phyloP scores from a whole-genome alignment of 2,888 invertebrate species.

The Sclerodermus sp. region DNA sequence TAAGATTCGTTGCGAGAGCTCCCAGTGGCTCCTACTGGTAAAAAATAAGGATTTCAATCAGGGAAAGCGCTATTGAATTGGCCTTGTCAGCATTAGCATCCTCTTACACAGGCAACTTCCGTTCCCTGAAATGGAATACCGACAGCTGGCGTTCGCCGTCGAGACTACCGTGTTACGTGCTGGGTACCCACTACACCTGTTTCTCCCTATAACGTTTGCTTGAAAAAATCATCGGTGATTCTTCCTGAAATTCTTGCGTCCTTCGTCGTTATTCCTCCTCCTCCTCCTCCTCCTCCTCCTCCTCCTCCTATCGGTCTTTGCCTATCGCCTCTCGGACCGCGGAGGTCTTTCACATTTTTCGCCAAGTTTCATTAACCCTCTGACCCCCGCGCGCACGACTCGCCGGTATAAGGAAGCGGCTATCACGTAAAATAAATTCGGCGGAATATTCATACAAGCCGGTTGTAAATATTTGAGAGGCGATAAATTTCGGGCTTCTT shows the following conservation, averaged over 20 bases:
- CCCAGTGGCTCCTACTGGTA: no score
- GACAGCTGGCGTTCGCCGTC: constrained; percentile 42
- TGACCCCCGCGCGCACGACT: constrained; percentile 31
- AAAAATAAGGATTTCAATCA: no score
- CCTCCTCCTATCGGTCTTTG: no score
- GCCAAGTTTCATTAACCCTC: constrained; percentile 46
- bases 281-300: no score
- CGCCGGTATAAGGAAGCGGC: constrained; percentile 42
- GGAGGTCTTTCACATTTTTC: constrained; percentile 39
- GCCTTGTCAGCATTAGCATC: constrained; percentile 25
- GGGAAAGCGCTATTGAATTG: no score
- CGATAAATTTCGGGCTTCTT: constrained; percentile 43
- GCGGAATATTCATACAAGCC: constrained; percentile 48
- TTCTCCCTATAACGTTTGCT: constrained; percentile 8
- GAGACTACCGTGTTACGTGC: constrained; percentile 43
- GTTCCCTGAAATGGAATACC: constrained; percentile 23
- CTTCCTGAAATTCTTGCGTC: no score
- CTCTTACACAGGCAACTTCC: constrained; percentile 38
- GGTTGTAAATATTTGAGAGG: constrained; percentile 38
- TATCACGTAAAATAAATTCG: constrained; percentile 46
- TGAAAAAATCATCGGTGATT: no score
- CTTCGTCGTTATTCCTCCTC: no score
- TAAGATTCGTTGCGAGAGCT: no score
- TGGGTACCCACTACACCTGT: no score
- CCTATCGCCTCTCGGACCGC: no score